Evolutionary conservation across 1,140 invertebrate genomes (phyloP).

Genomic region (Caenorhabditis latens): DNA sequence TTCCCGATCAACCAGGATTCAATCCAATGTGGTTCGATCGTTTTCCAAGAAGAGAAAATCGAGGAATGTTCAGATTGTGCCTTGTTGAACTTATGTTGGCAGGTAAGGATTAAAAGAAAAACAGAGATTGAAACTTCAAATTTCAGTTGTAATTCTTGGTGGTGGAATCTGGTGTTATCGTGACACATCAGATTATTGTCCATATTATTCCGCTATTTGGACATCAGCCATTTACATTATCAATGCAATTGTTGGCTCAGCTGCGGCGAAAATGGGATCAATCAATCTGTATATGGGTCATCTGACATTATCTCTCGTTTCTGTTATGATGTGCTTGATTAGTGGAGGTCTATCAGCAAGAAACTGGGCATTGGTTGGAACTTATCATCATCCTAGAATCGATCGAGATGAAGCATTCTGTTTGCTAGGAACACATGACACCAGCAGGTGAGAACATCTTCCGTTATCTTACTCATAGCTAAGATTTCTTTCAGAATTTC

Average conservation of each 20-base stretch:
- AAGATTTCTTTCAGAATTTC: constrained; percentile 65
- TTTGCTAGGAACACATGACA: constrained; percentile 72
- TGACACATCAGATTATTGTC: constrained; percentile 74
- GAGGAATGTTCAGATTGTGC: constrained; percentile 72
- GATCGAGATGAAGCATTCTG: constrained; percentile 71
- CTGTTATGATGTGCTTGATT: constrained; percentile 71
- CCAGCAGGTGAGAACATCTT: constrained; percentile 49
- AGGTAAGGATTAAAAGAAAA: constrained; percentile 37
- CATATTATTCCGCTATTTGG: constrained; percentile 75
- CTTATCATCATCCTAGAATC: constrained; percentile 71
- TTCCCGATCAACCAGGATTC: constrained; percentile 65
- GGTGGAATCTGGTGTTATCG: constrained; percentile 72
- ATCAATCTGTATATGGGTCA: constrained; percentile 72
- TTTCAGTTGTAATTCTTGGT: constrained; percentile 70
- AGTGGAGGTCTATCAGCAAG: constrained; percentile 65
- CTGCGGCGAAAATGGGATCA: constrained; percentile 70
- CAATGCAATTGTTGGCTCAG: constrained; percentile 70
- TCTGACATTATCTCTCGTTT: constrained; percentile 71
- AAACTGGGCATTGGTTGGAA: constrained; percentile 69
- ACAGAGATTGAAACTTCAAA: too few species aligned
- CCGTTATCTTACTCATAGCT: not conserved
- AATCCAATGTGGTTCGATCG: constrained; percentile 71
- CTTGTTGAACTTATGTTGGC: constrained; percentile 68
- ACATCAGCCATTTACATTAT: constrained; percentile 71
- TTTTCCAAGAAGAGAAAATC: constrained; percentile 70